These are phyloP conservation scores for Stictocephala bisonia DNA, from an alignment of 2,888 invertebrate species.

Conservation along the genomic window DNA sequence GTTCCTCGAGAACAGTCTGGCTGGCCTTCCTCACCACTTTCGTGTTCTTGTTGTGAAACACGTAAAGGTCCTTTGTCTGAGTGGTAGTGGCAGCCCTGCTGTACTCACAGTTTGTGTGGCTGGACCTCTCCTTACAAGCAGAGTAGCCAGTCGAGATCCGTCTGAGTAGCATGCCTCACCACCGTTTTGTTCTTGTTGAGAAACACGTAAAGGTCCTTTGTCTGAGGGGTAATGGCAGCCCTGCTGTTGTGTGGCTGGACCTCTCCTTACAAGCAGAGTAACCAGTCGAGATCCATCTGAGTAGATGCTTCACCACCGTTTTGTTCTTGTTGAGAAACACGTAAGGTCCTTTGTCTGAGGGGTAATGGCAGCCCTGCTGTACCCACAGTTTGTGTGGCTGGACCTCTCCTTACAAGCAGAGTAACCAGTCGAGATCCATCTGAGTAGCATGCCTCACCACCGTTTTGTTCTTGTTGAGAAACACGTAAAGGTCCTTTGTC, in stretches of 20 bases:
- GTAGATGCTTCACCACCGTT: neutral
- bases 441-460: conserved; percentile 54
- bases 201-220: conserved; percentile 51
- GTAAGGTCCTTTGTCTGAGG: neutral
- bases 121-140: no score
- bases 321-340: neutral
- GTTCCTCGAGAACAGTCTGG: conserved; percentile 57
- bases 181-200: conserved; percentile 48
- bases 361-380: neutral
- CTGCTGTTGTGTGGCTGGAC: neutral
- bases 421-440: conserved; percentile 58
- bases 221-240: conserved; percentile 28
- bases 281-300: neutral
- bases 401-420: conserved; percentile 49
- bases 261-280: neutral
- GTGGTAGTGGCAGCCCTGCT: conserved; percentile 42
- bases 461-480: conserved; percentile 48
- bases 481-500: conserved; percentile 50
- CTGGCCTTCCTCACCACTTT: conserved; percentile 53
- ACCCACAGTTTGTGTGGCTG: neutral
- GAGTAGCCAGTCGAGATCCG: no score
- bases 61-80: conserved; percentile 49
- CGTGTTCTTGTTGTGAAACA: conserved; percentile 49
- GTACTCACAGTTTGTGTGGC: neutral
- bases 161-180: conserved; percentile 51